Evolutionary conservation across 2,888 invertebrate genomes (phyloP), one percentile per base, ranked within the genome.

Genomic region (Agrochola lychnidis): DNA sequence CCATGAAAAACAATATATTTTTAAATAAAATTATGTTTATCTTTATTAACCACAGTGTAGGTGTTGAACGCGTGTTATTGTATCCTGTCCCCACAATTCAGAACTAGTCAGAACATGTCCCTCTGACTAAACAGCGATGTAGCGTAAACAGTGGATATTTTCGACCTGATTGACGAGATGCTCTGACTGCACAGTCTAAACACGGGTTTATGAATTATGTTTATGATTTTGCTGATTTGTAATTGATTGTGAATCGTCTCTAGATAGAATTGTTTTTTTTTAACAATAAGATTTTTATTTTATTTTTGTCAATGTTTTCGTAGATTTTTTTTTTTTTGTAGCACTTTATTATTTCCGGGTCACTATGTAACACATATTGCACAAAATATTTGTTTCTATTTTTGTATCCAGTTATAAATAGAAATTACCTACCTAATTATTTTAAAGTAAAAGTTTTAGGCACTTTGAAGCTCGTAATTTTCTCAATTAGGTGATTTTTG

Each of bases 81-180:
- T 79, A 73, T 83, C 80, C 73, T 83, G 83, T 85, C 77, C 71
- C 53, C 57, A 82, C 81, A 84, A 81, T 78, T 79, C 78, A 71
- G 76, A 73, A 87, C 87, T 88, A 83, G 87, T 87, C 77, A 74
- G 70, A 85, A 88, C 87, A 81, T 81, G 85, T 79, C 73, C 66
- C 85, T 81, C 81, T 86, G 85, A 57, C 88, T 90, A 92, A 68
- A 91, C 93, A 91, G 89, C 87, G 87, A 84, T 87, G 83, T 87
- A 85, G 89, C 85, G 91, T 93, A 94, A 94, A 94, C 93, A 93
- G 69, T 79, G 57, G 88, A 90, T 94, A 95, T 95, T 94, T 95
- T 91, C 73, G 90, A 87, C 90, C 88, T 91, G 92, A 95, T 93
- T 93, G 93, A 94, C 92, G 92, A 91, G 82, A 82, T 82, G 79